These are phyloP conservation scores for Andrena chrysosceles DNA, from an alignment of 2,888 invertebrate genomes.

Conservation along the genomic window DNA sequence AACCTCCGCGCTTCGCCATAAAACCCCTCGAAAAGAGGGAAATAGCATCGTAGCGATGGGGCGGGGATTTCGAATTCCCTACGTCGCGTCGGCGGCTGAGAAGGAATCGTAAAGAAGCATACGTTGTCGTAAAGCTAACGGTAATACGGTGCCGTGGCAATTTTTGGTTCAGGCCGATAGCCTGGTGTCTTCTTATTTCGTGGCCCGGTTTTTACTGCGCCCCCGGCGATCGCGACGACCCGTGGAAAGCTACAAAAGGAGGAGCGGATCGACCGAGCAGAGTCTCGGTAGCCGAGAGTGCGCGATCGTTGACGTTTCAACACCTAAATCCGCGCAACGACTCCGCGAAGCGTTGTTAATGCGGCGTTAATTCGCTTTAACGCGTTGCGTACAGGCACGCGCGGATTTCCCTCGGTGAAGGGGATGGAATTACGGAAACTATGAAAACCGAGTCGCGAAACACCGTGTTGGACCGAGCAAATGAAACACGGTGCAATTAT, in stretches of 20 bases:
- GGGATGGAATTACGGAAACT: neutral
- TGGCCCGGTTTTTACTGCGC: conserved; percentile 33
- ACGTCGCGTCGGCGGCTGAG: neutral
- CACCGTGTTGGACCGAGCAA: conserved; percentile 1
- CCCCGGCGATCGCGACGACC: neutral
- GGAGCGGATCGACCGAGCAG: neutral
- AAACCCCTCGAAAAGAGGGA: conserved; percentile 37
- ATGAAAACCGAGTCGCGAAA: conserved; percentile 15
- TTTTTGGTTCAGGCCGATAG: conserved; percentile 27
- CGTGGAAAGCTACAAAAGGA: neutral
- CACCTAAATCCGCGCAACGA: neutral
- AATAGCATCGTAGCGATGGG: neutral
- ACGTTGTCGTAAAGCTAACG: conserved; percentile 42
- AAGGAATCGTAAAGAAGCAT: conserved; percentile 49
- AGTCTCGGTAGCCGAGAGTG: too few species aligned
- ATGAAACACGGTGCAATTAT: conserved; percentile 12
- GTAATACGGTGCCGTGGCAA: conserved; percentile 20
- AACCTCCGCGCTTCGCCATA: conserved; percentile 41
- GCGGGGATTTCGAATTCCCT: conserved; percentile 5
- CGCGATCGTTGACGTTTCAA: neutral
- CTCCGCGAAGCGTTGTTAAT: conserved; percentile 24
- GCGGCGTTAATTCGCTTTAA: conserved; percentile 20
- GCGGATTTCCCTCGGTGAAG: neutral
- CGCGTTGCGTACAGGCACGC: conserved; percentile 9
- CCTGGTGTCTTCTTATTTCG: conserved; percentile 19